phyloP scores from a whole-genome alignment of 2,113 vertebrate genomes.

The Corynorhinus townsendii region DNA sequence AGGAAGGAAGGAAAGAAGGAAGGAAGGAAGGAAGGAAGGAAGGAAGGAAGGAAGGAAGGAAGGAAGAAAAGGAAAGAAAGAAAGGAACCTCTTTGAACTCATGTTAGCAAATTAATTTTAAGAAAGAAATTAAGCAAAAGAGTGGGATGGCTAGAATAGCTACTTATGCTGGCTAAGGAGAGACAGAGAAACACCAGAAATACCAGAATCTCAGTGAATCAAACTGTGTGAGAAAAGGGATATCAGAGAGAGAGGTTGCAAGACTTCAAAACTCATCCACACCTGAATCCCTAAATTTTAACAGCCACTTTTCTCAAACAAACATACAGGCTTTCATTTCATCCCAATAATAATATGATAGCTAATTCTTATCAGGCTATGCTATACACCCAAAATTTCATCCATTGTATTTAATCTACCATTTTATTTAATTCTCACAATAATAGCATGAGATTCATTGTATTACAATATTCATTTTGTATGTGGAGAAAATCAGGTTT shows the following conservation, averaged over 20 bases:
- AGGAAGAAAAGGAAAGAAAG: too few relatives aligned
- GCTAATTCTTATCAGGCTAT: not conserved
- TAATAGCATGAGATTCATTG: not conserved
- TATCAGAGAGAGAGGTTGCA: not conserved
- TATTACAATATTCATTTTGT: not conserved
- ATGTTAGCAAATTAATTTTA: not conserved
- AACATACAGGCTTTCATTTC: fast-evolving
- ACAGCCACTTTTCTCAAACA: not conserved
- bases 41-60: too few relatives aligned
- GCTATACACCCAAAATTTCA: not conserved
- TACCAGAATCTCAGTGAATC: not conserved
- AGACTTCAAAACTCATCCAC: not conserved
- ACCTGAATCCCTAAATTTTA: fast-evolving
- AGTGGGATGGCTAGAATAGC: not conserved
- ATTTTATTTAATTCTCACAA: not conserved
- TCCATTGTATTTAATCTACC: not conserved
- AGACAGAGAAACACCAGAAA: not conserved
- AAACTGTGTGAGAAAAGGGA: not conserved
- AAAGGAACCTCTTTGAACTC: not conserved
- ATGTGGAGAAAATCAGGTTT: not conserved
- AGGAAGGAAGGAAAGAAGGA: not conserved
- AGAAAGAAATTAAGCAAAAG: not conserved
- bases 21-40: too few relatives aligned
- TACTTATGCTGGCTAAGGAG: not conserved
- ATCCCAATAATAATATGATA: too few relatives aligned